Conservation (phyloP, 2,113 vertebrate species). For the Potamarius usumacintae region DNA sequence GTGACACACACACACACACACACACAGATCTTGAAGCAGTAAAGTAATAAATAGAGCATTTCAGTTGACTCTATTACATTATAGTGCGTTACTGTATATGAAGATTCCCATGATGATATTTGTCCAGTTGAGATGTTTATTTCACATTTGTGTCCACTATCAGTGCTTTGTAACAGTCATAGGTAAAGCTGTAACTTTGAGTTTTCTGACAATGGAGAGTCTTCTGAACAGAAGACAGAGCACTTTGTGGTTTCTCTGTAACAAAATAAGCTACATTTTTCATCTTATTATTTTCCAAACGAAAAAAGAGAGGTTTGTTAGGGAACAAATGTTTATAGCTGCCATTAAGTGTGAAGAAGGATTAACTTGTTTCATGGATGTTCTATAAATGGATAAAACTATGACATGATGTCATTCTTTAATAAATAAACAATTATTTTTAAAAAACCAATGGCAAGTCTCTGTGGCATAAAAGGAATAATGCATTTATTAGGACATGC, state of each 20-base stretch:
- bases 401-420: background rate
- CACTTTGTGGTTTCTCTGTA: background rate
- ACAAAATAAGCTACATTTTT: background rate
- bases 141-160: background rate
- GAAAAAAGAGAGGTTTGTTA: background rate
- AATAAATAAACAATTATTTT: background rate
- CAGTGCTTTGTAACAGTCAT: too few species aligned
- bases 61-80: background rate
- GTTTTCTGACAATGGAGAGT: too few species aligned
- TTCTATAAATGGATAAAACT: background rate
- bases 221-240: background rate
- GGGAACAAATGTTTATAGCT: background rate
- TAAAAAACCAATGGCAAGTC: background rate
- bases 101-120: background rate
- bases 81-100: background rate
- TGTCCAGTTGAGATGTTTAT: background rate
- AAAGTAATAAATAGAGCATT: background rate
- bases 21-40: background rate
- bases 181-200: too few species aligned
- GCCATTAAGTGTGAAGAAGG: background rate
- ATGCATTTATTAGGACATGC: background rate
- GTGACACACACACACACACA: background rate
- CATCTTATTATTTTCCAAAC: background rate
- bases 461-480: background rate
- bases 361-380: background rate